Conservation (phyloP, 2,113 vertebrate genomes). For the Diadophis punctatus region DNA sequence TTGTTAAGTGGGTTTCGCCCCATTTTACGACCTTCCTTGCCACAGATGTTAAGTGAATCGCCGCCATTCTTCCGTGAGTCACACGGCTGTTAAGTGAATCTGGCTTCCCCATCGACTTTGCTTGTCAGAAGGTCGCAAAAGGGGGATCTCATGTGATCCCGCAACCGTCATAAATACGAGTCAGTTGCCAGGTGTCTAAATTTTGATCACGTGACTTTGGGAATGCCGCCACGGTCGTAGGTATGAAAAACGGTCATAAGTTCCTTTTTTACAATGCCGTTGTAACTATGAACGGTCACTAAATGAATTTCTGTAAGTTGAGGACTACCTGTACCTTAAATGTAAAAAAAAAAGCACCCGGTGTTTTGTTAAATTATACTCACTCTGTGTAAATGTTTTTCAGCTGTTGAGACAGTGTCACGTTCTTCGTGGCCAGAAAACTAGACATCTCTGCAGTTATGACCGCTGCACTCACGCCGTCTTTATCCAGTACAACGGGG, state of each 20-base stretch:
- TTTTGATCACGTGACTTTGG: neutral
- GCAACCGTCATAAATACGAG: neutral
- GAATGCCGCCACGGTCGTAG: neutral
- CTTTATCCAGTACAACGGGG: conserved; percentile 92
- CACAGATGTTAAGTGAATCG: neutral
- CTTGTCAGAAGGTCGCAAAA: neutral
- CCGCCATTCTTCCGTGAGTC: neutral
- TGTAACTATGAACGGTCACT: neutral
- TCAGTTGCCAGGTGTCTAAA: neutral
- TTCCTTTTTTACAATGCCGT: neutral
- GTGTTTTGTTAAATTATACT: conserved; percentile 51
- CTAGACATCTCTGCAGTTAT: conserved; percentile 88
- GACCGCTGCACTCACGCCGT: conserved; percentile 92
- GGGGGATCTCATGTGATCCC: neutral
- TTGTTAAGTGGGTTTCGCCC: neutral
- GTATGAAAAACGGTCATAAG: neutral
- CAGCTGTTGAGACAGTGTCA: conserved; percentile 84
- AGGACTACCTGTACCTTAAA: neutral
- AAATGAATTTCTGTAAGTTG: neutral
- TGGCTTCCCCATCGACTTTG: neutral
- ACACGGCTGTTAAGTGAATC: neutral
- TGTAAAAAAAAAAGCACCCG: neutral
- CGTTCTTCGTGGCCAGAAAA: conserved; percentile 79
- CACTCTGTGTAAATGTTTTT: conserved; percentile 87
- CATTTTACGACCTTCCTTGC: neutral